Conservation (phyloP, 1,140 invertebrate species). For the Uloborus diversus region DNA sequence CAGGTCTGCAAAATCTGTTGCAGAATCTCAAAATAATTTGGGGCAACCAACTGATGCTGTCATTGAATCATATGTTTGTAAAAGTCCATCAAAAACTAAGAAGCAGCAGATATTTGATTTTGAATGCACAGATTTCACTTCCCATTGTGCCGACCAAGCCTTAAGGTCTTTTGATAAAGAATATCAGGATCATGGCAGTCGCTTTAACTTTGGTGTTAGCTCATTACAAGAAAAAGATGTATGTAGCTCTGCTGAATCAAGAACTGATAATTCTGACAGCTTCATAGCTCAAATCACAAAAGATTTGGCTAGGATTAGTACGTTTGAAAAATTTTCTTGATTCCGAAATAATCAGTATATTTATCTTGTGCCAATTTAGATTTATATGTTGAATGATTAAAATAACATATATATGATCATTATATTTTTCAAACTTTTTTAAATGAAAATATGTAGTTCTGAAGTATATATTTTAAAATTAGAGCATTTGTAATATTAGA, state of each 20-base stretch:
- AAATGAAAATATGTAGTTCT: no score
- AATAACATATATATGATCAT: no score
- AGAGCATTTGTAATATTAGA: no score
- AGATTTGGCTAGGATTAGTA: slow-evolving; percentile 43
- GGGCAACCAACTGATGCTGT: background rate
- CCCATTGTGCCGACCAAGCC: background rate
- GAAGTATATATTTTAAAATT: no score
- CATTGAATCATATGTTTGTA: slow-evolving; percentile 1
- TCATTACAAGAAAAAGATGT: background rate
- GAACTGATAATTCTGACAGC: slow-evolving; percentile 5
- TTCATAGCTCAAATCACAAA: slow-evolving; percentile 49
- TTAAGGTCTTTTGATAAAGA: background rate
- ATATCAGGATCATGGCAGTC: background rate
- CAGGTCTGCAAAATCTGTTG: background rate
- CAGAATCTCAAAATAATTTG: background rate
- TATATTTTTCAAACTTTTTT: no score
- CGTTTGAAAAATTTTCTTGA: background rate
- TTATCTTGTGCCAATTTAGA: no score
- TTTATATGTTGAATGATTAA: no score
- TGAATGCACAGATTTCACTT: background rate
- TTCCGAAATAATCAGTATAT: no score
- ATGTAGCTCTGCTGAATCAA: background rate
- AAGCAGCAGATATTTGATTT: slow-evolving; percentile 3
- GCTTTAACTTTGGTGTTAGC: background rate
- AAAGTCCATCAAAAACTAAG: background rate